These are phyloP conservation scores for Danionella cerebrum DNA, from an alignment of 2,113 vertebrate genomes.

Conservation along the genomic window DNA sequence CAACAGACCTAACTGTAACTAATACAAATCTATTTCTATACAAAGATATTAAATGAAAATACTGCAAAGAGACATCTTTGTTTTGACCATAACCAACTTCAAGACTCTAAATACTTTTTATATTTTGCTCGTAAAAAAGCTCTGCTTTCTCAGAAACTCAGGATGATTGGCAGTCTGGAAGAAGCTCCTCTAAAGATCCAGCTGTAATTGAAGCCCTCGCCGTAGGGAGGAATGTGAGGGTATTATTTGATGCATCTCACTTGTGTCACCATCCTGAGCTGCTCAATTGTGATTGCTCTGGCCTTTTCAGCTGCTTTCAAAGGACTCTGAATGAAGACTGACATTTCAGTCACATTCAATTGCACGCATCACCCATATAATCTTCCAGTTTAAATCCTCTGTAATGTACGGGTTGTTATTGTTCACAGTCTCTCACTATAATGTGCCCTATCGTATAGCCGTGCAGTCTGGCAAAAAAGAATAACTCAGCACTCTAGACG, in stretches of 20 bases:
- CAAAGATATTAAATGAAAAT: too few species aligned
- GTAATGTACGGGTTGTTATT: neutral
- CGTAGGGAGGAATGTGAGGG: conserved; percentile 3
- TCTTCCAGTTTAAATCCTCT: neutral
- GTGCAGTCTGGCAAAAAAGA: neutral
- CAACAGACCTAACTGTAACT: too few species aligned
- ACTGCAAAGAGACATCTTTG: neutral
- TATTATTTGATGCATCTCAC: conserved; percentile 12
- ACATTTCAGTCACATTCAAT: conserved; percentile 2
- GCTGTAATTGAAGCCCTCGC: conserved; percentile 4
- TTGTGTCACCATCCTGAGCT: conserved; percentile 1
- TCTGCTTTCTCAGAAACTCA: neutral
- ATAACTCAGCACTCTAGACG: neutral
- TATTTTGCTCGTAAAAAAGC: neutral
- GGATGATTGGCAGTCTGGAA: neutral
- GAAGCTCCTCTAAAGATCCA: neutral
- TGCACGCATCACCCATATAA: neutral
- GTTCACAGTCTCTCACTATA: neutral
- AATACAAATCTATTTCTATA: too few species aligned
- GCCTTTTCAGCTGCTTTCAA: conserved; percentile 1
- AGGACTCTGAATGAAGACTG: neutral
- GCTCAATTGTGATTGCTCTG: neutral
- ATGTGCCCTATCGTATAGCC: neutral
- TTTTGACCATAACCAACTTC: neutral
- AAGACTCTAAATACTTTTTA: neutral